Evolutionary conservation across 2,113 vertebrate species (phyloP).

Genomic region (Stigmatopora argus): DNA sequence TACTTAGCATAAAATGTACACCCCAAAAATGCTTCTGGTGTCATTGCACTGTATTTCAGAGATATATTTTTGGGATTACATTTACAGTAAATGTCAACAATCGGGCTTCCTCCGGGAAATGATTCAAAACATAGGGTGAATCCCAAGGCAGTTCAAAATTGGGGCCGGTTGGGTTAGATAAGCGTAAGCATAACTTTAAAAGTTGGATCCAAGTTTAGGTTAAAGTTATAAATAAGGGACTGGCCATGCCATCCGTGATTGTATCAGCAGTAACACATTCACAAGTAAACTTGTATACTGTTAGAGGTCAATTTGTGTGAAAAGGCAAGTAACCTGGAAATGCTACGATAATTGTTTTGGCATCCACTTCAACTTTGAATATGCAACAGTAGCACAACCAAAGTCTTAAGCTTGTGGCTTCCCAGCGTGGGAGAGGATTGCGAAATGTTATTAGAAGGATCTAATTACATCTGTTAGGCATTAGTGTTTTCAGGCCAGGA

Average conservation of each 20-base stretch:
- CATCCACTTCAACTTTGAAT: background rate
- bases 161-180: background rate
- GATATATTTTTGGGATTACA: background rate
- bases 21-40: background rate
- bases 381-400: background rate
- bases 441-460: background rate
- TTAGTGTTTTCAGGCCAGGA: background rate
- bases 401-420: background rate
- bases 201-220: background rate
- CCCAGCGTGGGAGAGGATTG: background rate
- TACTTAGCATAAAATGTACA: background rate
- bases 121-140: constrained; percentile 13
- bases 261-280: no score
- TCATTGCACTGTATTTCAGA: background rate
- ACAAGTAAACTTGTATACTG: background rate
- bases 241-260: background rate
- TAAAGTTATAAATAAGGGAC: background rate
- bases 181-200: background rate
- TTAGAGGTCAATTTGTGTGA: background rate
- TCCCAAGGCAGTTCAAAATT: constrained; percentile 5
- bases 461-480: background rate
- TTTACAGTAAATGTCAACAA: background rate
- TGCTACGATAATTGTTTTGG: background rate
- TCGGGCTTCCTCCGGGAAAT: constrained; percentile 12
- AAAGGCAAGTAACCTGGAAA: background rate